phyloP scores from a whole-genome alignment of 2,797 vertebrate genomes.

The Gymnoscopelus braueri region DNA sequence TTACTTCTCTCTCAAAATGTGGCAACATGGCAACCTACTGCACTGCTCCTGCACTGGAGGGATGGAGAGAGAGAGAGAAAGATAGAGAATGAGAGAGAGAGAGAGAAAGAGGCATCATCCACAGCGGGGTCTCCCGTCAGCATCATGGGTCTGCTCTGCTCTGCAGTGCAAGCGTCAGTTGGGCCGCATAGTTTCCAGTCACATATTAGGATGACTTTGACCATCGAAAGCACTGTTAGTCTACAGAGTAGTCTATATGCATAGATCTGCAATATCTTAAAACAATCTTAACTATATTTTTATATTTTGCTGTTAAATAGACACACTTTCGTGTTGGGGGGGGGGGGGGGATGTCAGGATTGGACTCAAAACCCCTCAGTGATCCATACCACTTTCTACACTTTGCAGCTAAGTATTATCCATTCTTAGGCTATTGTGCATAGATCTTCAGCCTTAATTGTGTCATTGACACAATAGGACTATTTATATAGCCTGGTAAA shows the following conservation, averaged over 20 bases:
- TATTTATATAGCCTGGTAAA: too few relatives aligned
- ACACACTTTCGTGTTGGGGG: background rate
- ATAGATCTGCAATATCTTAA: background rate
- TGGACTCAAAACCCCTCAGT: slow-evolving; percentile 34
- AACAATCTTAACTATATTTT: too few relatives aligned
- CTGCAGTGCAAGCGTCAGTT: slow-evolving; percentile 47
- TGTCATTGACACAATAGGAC: slow-evolving; percentile 44
- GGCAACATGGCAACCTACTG: too few relatives aligned
- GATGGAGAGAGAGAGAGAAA: too few relatives aligned
- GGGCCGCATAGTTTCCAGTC: slow-evolving; percentile 30
- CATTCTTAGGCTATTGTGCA: background rate
- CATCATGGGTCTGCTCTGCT: slow-evolving; percentile 20
- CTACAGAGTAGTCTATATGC: slow-evolving; percentile 11
- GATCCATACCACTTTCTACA: slow-evolving; percentile 30
- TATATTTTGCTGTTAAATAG: too few relatives aligned
- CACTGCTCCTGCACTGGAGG: too few relatives aligned
- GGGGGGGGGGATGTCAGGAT: background rate
- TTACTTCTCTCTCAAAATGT: too few relatives aligned
- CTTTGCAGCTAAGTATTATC: too few relatives aligned
- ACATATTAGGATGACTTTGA: slow-evolving; percentile 50
- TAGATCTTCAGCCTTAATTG: slow-evolving; percentile 10
- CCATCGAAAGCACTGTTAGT: slow-evolving; percentile 2
- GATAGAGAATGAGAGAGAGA: too few relatives aligned
- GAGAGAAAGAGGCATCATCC: too few relatives aligned
- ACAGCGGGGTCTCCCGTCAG: too few relatives aligned